Evolutionary conservation across 2,113 vertebrate genomes (phyloP).

Genomic region (Bufo bufo): DNA sequence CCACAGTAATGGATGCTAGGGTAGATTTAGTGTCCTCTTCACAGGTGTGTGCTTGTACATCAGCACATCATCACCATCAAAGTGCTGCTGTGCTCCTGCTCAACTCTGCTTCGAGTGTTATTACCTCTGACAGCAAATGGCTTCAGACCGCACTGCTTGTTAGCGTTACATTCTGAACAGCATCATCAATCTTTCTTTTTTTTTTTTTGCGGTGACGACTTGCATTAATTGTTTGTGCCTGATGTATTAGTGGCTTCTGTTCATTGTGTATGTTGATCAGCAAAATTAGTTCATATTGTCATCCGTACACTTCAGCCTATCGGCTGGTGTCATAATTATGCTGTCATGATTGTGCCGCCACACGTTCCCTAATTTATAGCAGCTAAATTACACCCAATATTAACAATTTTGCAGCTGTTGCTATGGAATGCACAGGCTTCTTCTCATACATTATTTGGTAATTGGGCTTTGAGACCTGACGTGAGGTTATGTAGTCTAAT

Average conservation of each 20-base stretch:
- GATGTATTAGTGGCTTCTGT: slow-evolving; percentile 79
- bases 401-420: slow-evolving; percentile 86
- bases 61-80: slow-evolving; percentile 71
- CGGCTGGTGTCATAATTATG: slow-evolving; percentile 84
- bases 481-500: slow-evolving; percentile 46
- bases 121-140: slow-evolving; percentile 82
- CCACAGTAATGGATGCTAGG: slow-evolving; percentile 74
- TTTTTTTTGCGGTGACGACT: slow-evolving; percentile 79
- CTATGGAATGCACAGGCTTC: slow-evolving; percentile 70
- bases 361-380: slow-evolving; percentile 84
- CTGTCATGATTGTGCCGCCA: slow-evolving; percentile 80
- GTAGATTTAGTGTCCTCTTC: slow-evolving; percentile 76
- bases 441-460: slow-evolving; percentile 75
- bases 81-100: slow-evolving; percentile 71
- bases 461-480: slow-evolving; percentile 72
- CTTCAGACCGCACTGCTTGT: slow-evolving; percentile 77
- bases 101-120: slow-evolving; percentile 78
- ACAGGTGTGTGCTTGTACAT: slow-evolving; percentile 76
- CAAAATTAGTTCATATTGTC: slow-evolving; percentile 84
- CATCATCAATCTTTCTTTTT: slow-evolving; percentile 82
- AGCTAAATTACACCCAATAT: slow-evolving; percentile 84
- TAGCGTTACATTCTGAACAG: slow-evolving; percentile 77
- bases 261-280: slow-evolving; percentile 71
- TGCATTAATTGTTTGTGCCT: slow-evolving; percentile 80
- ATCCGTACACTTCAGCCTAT: slow-evolving; percentile 78